Evolutionary conservation across 2,888 invertebrate genomes (phyloP).

Genomic region (Copidosoma aretas): DNA sequence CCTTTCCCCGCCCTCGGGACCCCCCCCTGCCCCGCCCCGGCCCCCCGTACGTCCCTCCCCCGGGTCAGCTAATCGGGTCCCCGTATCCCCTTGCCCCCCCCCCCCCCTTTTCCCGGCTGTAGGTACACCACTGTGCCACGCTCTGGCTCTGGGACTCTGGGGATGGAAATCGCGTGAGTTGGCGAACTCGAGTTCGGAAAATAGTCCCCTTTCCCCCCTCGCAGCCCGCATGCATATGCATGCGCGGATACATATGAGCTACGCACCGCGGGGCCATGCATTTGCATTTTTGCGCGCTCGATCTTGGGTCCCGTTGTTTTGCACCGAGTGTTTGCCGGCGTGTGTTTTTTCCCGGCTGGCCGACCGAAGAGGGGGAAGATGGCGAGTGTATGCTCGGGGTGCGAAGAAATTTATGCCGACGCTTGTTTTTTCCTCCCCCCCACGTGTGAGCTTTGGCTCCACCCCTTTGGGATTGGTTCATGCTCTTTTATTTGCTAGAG

Average conservation of each 20-base stretch:
- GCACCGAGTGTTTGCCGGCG: not conserved
- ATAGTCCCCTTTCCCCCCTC: slow-evolving; percentile 41
- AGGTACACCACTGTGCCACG: too few species aligned
- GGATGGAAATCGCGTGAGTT: slow-evolving; percentile 35
- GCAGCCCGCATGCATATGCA: slow-evolving; percentile 4
- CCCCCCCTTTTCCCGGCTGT: too few species aligned
- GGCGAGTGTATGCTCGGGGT: not conserved
- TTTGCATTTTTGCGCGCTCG: slow-evolving; percentile 26
- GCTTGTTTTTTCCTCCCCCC: too few species aligned
- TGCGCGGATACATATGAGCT: not conserved
- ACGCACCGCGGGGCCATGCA: slow-evolving; percentile 2
- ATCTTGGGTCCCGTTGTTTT: slow-evolving; percentile 17
- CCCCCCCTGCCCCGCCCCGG: too few species aligned
- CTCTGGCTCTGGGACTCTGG: too few species aligned
- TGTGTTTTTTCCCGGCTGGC: not conserved
- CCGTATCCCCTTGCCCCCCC: slow-evolving; percentile 5
- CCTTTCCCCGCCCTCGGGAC: too few species aligned
- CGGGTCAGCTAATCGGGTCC: slow-evolving; percentile 14
- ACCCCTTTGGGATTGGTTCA: not conserved
- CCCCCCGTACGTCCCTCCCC: too few species aligned
- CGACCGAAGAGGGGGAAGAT: not conserved
- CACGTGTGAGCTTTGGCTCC: too few species aligned
- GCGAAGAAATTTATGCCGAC: not conserved
- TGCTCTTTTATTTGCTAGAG: not conserved
- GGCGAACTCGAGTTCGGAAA: slow-evolving; percentile 46